Percentiles rank a stretch among this genome's conserved stretches.
phyloP scores from a whole-genome alignment of 2,888 invertebrate genomes.

The Heliconius charithonia region DNA sequence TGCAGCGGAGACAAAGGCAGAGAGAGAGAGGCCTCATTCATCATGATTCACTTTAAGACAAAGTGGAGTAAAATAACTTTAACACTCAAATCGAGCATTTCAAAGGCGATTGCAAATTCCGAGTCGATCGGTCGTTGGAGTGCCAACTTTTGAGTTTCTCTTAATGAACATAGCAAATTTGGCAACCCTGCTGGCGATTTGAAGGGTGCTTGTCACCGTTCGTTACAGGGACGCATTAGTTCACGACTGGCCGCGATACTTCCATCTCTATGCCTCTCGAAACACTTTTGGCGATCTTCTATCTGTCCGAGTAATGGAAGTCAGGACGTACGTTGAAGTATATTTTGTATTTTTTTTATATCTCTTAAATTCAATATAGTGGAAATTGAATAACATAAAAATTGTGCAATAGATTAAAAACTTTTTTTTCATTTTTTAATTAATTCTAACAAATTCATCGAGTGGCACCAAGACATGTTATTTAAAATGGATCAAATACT shows the following conservation, averaged over 20 bases:
- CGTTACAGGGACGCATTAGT: slow-evolving; percentile 51
- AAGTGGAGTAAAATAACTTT: background rate
- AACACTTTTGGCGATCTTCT: slow-evolving; percentile 34
- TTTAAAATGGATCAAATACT: too few relatives aligned
- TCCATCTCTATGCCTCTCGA: slow-evolving; percentile 25
- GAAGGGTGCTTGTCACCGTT: slow-evolving; percentile 52
- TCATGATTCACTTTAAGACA: background rate
- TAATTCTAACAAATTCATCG: too few relatives aligned
- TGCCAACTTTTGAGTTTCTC: slow-evolving; percentile 43
- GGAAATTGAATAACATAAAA: background rate
- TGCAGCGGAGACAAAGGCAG: background rate
- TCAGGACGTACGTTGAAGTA: background rate
- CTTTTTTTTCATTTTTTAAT: background rate
- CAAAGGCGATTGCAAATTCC: slow-evolving; percentile 17
- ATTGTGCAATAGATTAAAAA: background rate
- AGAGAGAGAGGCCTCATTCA: too few relatives aligned
- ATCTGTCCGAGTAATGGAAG: background rate
- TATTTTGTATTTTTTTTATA: background rate
- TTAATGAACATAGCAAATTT: slow-evolving; percentile 49
- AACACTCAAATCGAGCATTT: slow-evolving; percentile 1
- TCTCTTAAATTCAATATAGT: too few relatives aligned
- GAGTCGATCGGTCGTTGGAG: slow-evolving; percentile 38
- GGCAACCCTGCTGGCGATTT: slow-evolving; percentile 48
- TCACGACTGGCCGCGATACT: slow-evolving; percentile 41
- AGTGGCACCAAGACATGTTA: too few relatives aligned